Conservation (phyloP, 1,140 invertebrate genomes). For the Temnothorax curvispinosus region DNA sequence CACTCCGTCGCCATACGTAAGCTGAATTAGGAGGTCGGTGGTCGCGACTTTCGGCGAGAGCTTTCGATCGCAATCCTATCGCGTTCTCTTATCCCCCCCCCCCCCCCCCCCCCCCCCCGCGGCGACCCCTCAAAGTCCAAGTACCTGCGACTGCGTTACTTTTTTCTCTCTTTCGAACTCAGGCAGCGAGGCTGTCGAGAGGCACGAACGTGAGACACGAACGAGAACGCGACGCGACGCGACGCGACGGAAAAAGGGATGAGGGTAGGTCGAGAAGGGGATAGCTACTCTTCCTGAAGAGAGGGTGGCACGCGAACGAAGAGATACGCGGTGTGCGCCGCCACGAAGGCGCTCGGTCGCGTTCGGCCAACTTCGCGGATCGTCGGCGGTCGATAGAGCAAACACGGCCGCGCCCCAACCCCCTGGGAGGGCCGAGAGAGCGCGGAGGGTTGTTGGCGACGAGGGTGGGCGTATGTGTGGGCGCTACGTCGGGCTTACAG, state of each 20-base stretch:
- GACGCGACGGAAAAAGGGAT: neutral
- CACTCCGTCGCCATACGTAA: constrained; percentile 32
- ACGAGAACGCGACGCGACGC: constrained; percentile 2
- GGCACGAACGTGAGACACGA: constrained; percentile 4
- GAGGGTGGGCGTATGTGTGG: constrained; percentile 62
- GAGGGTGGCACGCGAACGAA: constrained; percentile 69
- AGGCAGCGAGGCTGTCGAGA: neutral
- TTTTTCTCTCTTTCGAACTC: constrained; percentile 4
- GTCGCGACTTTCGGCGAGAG: constrained; percentile 44
- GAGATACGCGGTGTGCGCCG: constrained; percentile 72
- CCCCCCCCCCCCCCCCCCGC: too few species aligned
- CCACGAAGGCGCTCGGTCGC: constrained; percentile 76
- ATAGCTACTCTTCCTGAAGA: constrained; percentile 67
- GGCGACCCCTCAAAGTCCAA: too few species aligned
- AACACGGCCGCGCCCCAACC: constrained; percentile 86
- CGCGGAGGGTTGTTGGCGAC: constrained; percentile 45
- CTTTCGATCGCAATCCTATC: constrained; percentile 52
- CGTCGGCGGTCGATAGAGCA: constrained; percentile 86
- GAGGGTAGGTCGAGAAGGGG: constrained; percentile 40
- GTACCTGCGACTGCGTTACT: constrained; percentile 3
- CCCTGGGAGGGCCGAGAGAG: constrained; percentile 76
- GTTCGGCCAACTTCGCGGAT: constrained; percentile 82
- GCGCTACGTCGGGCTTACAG: constrained; percentile 45
- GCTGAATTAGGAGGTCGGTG: constrained; percentile 62
- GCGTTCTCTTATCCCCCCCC: constrained; percentile 17